Evolutionary conservation across 2,888 invertebrate species (phyloP), one percentile per base, ranked within the genome.

Genomic region (Balanococcus diminutus): DNA sequence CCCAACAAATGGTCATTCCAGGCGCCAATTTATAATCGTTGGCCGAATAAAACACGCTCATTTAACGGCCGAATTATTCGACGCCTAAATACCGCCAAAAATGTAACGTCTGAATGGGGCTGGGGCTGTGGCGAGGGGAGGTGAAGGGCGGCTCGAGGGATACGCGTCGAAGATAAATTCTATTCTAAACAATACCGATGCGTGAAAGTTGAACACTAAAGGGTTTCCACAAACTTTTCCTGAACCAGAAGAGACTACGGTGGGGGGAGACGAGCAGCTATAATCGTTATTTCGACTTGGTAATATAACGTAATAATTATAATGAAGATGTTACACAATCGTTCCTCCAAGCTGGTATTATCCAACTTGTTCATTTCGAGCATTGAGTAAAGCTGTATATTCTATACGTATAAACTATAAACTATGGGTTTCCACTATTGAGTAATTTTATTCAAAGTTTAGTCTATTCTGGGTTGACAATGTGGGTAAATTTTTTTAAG

Each of bases 181-280:
- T 67, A 67, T 28, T 25, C 67, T 28, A 25, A 67, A 67, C 67
- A 67, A 67, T 67, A 67, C 67, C 67, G 67, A 67, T 67, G 67
- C 67, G 67, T 67, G 67, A 67, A 67, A 67, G 67, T 67, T 67
- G 67, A 31, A 67, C 67, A 31, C 28, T 67, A 67, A 67, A 67
- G 67, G 67, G 67, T 67, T 67, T 67, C 67, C 28, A n/a, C n/a
- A 67, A 67, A 67, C 67, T 67, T 67, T 67, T 67, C 22, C n/a
- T n/a, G n/a, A n/a, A n/a, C n/a, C n/a, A n/a, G n/a, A n/a, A n/a
- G n/a, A n/a, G n/a, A n/a, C n/a, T n/a, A 8, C 36, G 36, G 16
- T 6, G 9, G 16, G 25, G 28, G 67, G 28, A 67, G 67, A 67
- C 28, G 67, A 28, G 16, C 28, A 28, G 16, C 67, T 67, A 67